Evolutionary conservation across 1,140 invertebrate species (phyloP).

Genomic region (Drosophila lowei): DNA sequence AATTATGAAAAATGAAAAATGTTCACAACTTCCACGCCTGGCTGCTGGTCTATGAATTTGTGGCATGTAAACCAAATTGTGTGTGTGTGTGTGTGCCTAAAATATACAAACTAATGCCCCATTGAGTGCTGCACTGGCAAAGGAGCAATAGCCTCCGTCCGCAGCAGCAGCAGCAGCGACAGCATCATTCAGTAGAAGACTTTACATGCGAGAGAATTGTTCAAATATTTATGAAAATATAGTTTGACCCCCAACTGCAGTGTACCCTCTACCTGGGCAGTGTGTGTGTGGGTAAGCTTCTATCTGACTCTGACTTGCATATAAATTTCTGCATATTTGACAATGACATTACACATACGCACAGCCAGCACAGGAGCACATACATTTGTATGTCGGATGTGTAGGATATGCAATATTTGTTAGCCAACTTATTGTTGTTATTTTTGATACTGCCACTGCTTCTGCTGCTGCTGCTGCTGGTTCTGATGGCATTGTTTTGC

Average conservation of each 20-base stretch:
- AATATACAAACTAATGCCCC: conserved; percentile 27
- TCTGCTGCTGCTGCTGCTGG: conserved; percentile 26
- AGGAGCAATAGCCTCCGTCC: conserved; percentile 53
- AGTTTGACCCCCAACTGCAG: conserved; percentile 61
- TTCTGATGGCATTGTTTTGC: conserved; percentile 35
- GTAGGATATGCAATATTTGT: conserved; percentile 39
- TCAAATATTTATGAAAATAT: conserved; percentile 81
- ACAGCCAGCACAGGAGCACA: conserved; percentile 13
- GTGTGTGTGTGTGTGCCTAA: background rate
- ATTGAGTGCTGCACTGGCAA: conserved; percentile 60
- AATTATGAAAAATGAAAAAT: conserved; percentile 67
- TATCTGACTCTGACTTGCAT: conserved; percentile 79
- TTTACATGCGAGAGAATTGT: conserved; percentile 35
- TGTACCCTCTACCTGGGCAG: conserved; percentile 31
- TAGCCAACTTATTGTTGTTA: conserved; percentile 47
- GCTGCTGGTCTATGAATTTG: conserved; percentile 9
- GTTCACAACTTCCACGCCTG: conserved; percentile 11
- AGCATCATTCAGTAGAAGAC: background rate
- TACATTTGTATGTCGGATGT: conserved; percentile 5
- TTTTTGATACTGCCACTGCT: conserved; percentile 2
- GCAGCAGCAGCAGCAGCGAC: conserved; percentile 2
- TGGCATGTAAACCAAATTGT: background rate
- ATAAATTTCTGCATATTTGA: conserved; percentile 78
- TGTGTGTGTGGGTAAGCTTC: conserved; percentile 40
- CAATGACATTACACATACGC: conserved; percentile 60